Evolutionary conservation across 2,888 invertebrate genomes (phyloP), one percentile per base, ranked within the genome.

Genomic region (Caenorhabditis sp.): DNA sequence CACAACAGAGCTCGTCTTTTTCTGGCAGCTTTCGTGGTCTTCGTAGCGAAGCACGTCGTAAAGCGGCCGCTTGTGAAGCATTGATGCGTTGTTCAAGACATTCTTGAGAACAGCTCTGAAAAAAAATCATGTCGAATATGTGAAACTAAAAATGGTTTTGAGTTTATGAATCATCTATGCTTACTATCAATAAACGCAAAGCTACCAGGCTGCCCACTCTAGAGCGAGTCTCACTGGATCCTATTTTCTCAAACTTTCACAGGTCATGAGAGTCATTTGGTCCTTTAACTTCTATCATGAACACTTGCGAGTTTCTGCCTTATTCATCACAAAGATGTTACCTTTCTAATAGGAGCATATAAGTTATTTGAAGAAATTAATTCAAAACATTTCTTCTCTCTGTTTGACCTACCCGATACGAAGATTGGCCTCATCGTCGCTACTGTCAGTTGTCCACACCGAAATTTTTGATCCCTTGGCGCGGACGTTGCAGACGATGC

Each of bases 371-470:
- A 2, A 28, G 28, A 1, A 12, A 35, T n/a, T 19, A 19, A n/a
- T 31, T 28, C 28, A 31, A 59, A 10, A 59, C 59, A n/a, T 10
- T n/a, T n/a, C n/a, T n/a, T 10, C 38, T 31, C 51, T 19, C 51
- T 44, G 10, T n/a, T 31, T 16, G 19, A 74, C 74, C 26, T 49
- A 86, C 87, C 90, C 92, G 38, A 92, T 92, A 19, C 87, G 80
- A 61, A 87, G 84, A 74, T 90, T 92, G 1, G 75, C 84, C 0
- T 95, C 95, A 89, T 94, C 94, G 92, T 95, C 95, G 77, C 94
- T 94, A 24, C 95, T 95, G 94, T 97, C 95, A 6, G 95, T 95
- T 66, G 97, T 97, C 97, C 97, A 97, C 87, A 97, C 93, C 94
- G 96, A 96, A 93, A 97, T 90, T 84, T 97, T 98, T 93, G 97